Base-by-base conservation (phyloP, 2,888 invertebrate species). In the Phrixothrix hirtus region DNA sequence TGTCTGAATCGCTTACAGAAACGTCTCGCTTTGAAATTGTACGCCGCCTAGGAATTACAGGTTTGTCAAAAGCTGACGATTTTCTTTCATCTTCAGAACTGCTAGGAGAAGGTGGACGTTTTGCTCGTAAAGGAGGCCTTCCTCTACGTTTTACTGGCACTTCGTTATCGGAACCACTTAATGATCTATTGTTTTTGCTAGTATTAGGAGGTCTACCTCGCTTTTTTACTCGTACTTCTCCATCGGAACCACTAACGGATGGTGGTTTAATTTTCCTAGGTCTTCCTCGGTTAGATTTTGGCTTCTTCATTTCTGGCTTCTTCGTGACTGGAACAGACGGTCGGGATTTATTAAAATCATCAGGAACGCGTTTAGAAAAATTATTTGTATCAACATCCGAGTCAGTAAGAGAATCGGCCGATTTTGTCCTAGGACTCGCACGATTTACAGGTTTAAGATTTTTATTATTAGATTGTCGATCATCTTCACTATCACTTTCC, bases 231-330 rank as follows among this genome's bases (percentile, higher is more conserved):
- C 39, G 25, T 5, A 47, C 35, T 30, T 77, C 76, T 12, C 75
- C 75, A 15, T 76, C 76, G 3, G 75, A 75, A 42, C 75, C 75
- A 44, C 70, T 71, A 2, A 66, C 61, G 1, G 71, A 66, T 1
- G 66, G 62, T 25, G 63, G 59, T 54, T 75, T 72, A 10, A 65
- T 68, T 58, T 79, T 79, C n/a, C 78, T 70, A 11, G 77, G 79
- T 41, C 77, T 70, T 17, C 78, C 78, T 14, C 76, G 74, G 60
- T 64, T 71, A 44, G 61, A 59, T 61, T 78, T 69, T n/a, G 64
- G 66, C 49, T 67, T 69, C 13, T 31, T 36, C 1, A 50, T 16
- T 46, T 61, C 57, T 7, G 54, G 42, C 30, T 47, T 58, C 14
- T 47, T 55, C 4, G 31, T 17, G 14, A 26, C 44, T 45, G 48